These are phyloP conservation scores for Portunus trituberculatus DNA, from an alignment of 1,140 invertebrate genomes.

Conservation along the genomic window DNA sequence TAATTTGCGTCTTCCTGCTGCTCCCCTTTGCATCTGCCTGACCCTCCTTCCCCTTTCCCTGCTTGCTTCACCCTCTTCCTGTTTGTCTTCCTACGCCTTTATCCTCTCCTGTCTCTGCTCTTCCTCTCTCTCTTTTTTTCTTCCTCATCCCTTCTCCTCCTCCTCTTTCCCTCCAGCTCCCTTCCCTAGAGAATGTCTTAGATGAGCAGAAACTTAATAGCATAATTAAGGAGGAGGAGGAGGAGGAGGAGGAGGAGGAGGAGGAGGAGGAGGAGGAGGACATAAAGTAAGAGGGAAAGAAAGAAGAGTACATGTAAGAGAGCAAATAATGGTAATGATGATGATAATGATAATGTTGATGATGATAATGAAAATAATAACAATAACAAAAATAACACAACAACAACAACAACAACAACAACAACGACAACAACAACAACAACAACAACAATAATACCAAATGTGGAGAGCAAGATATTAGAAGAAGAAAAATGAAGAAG, in stretches of 20 bases:
- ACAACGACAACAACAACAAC: too few species aligned
- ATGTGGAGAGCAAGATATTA: too few species aligned
- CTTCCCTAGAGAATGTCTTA: neutral
- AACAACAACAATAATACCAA: too few species aligned
- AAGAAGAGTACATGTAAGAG: neutral
- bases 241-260: neutral
- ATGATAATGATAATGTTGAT: too few species aligned
- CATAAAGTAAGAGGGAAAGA: neutral
- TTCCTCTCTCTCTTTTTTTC: neutral
- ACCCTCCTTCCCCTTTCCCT: too few species aligned
- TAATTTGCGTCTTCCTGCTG: too few species aligned
- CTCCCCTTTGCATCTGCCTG: too few species aligned
- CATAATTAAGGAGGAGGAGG: neutral
- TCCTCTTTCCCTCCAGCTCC: neutral
- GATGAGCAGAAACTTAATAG: neutral
- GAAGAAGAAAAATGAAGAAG: neutral
- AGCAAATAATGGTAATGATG: too few species aligned
- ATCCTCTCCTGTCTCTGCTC: neutral
- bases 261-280: neutral
- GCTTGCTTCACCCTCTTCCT: neutral
- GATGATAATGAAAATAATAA: too few species aligned
- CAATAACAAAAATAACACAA: neutral
- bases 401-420: too few species aligned
- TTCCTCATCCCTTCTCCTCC: neutral
- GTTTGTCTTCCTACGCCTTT: neutral